These are phyloP conservation scores for Melikaiella ostensackeni DNA, from an alignment of 2,888 invertebrate species.

Conservation along the genomic window DNA sequence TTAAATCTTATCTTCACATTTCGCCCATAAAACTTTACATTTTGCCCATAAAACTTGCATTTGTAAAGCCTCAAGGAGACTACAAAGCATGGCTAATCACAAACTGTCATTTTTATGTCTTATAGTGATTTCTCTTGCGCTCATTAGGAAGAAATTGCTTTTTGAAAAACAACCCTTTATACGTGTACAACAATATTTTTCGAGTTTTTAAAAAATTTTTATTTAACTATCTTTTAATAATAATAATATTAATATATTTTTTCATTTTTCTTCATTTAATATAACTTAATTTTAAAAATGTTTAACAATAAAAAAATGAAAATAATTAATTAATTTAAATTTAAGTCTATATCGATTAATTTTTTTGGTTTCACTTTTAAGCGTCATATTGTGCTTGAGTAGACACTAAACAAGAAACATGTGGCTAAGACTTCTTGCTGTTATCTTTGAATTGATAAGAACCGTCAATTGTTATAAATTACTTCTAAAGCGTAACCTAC, in stretches of 20 bases:
- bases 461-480: constrained; percentile 15
- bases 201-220: too few relatives aligned
- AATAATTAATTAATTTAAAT: too few relatives aligned
- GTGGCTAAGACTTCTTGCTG: not conserved
- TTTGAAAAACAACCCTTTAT: not conserved
- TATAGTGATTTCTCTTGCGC: not conserved
- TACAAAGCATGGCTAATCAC: not conserved
- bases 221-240: too few relatives aligned
- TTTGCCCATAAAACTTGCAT: not conserved
- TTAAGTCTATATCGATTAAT: not conserved
- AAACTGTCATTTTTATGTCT: not conserved
- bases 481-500: not conserved
- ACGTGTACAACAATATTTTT: too few relatives aligned
- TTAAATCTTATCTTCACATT: constrained; percentile 1
- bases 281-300: too few relatives aligned
- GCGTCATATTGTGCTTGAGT: not conserved
- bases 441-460: constrained; percentile 31
- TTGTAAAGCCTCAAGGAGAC: not conserved
- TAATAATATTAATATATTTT: too few relatives aligned
- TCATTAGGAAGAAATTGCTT: not conserved
- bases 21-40: not conserved
- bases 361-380: not conserved
- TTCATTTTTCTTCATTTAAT: too few relatives aligned
- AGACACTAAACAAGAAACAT: not conserved
- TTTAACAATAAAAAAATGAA: too few relatives aligned